Base-by-base conservation (phyloP, 1,140 invertebrate genomes). In the Orius laevigatus region DNA sequence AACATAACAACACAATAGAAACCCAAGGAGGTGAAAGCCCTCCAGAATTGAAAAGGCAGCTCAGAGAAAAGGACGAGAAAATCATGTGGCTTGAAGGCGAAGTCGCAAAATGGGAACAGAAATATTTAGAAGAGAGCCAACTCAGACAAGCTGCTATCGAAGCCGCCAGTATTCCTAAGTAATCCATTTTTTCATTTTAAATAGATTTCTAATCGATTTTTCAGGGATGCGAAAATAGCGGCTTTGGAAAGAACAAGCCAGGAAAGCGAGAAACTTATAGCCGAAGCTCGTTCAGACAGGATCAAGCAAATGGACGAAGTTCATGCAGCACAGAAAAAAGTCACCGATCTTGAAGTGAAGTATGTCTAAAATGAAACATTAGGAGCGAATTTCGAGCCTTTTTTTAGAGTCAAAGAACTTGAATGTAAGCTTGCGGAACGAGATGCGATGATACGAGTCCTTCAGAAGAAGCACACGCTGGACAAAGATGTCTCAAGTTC, bases 391-490 rank as follows among this genome's bases (percentile, higher is more conserved):
- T 25, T n/a, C 32, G 3, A 11, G 3, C 16, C 44, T 25, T 49
- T 47, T 54, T 50, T 50, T 57, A 88, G 84, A 61, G 73, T 89
- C 48, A 88, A 88, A 67, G 82, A 87, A 64, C 62, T 90, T 36
- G 85, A 92, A 64, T 86, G 84, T 1, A 85, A 88, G 60, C 69
- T 91, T 46, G 82, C 83, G 0, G 86, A 91, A 63, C 76, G 78
- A 53, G 85, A 92, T 62, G 85, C 85, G 0, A 89, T 91, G 83
- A 88, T 92, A 52, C 76, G 80, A 54, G 84, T 89, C 3, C 68
- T 91, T 12, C 84, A 90, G 60, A 83, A 84, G 55, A 83, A 84
- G 55, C 81, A 83, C 59, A 81, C 78, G 1, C 53, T 51, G 10
- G 75, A 76, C 50, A 78, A 78, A 56, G 75, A 75, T 48, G 71